Base-by-base conservation (phyloP, 1,140 invertebrate species). In the Metopolophium dirhodum region DNA sequence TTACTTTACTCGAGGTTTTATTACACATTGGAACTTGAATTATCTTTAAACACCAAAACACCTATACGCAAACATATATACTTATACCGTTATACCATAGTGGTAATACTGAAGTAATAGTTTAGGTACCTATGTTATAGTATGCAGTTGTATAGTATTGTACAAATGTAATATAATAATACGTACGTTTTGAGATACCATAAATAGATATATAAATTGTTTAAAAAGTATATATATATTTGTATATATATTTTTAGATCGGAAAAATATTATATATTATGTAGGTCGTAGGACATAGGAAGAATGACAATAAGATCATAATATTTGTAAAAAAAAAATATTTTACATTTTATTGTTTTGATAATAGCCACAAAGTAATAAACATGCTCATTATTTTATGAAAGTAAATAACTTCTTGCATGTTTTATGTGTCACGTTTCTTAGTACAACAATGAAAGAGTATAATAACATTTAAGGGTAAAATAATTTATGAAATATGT, bases 1-100 rank as follows among this genome's bases (percentile, higher is more conserved):
- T 93, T 20, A 54, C 77, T 92, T 83, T 49, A 85, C 22, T 57
- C 9, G 82, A 57, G 49, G 49, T 92, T 93, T 93, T 86, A 93
- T 93, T 86, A 86, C 91, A 57, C 91, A 18, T 61, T 68, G 54
- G 37, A 30, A 45, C 54, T n/a, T 90, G n/a, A 14, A 68, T 23
- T 45, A 90, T 61, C 37, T 61, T 68, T n/a, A n/a, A n/a, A n/a
- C n/a, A n/a, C n/a, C n/a, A n/a, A 23, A 90, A 68, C 57, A 20
- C 57, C 89, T 41, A 41, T 41, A 90, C 89, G 41, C 20, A 22
- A 45, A 90, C 57, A 45, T 30, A 11, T 61, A 61, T 68, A 45
- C 14, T 23, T 57, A 89, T 30, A 68, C 26, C 57, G 4, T 23
- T 57, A 89, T 30, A 68, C 26, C 57, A 9, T 30, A 68, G 4